Evolutionary conservation across 2,113 vertebrate genomes (phyloP).

Genomic region (Circaetus gallicus): DNA sequence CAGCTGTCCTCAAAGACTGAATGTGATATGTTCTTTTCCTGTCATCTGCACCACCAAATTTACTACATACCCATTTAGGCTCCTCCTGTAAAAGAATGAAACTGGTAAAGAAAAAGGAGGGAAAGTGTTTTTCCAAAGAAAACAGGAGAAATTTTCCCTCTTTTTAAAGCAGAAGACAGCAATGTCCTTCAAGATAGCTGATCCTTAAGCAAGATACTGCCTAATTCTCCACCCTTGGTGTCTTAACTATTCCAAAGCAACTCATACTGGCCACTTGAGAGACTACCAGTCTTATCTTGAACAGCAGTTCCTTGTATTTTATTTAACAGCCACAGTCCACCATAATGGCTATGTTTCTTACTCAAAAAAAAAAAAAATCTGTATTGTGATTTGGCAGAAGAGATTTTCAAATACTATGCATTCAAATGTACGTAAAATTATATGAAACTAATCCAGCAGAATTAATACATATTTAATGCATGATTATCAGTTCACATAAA

Average conservation of each 20-base stretch:
- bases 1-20: background rate
- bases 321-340: background rate
- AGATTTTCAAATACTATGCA: background rate
- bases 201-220: background rate
- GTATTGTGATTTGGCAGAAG: background rate
- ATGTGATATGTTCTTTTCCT: background rate
- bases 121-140: background rate
- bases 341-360: background rate
- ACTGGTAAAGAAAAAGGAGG: background rate
- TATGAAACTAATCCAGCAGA: background rate
- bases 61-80: rapidly evolving
- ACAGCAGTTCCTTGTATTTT: background rate
- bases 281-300: background rate
- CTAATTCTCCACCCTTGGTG: background rate
- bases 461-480: background rate
- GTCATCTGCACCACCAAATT: background rate
- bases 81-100: background rate
- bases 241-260: background rate
- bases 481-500: background rate
- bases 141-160: background rate
- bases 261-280: background rate
- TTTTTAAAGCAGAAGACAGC: background rate
- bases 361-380: background rate
- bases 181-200: background rate
- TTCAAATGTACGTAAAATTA: background rate